phyloP scores from a whole-genome alignment of 2,888 invertebrate genomes.

The Cosmia pyralina region DNA sequence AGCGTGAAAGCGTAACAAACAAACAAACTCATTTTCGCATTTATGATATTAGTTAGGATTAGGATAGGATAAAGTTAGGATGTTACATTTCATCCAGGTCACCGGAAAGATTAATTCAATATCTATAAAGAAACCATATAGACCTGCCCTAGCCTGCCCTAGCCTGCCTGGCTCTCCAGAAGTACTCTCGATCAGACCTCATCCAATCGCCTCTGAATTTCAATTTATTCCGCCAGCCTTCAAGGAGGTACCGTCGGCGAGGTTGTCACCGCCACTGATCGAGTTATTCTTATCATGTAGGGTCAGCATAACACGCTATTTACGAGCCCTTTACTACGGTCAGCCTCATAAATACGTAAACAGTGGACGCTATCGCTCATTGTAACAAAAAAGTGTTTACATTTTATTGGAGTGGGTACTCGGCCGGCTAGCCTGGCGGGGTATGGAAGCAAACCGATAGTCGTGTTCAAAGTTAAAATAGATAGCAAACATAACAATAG shows the following conservation, averaged over 20 bases:
- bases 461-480: constrained; percentile 19
- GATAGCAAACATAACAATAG: constrained; percentile 2
- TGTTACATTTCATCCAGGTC: too few species aligned
- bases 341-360: constrained; percentile 62
- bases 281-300: constrained; percentile 44
- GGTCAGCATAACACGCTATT: constrained; percentile 61
- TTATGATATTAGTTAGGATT: too few species aligned
- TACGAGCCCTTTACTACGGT: constrained; percentile 62
- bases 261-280: constrained; percentile 42
- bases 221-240: constrained; percentile 26
- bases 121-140: neutral
- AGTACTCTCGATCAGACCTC: neutral
- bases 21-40: too few species aligned
- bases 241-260: constrained; percentile 2
- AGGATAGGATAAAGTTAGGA: too few species aligned
- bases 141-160: neutral
- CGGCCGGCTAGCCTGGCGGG: neutral
- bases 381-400: constrained; percentile 53
- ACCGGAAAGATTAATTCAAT: neutral
- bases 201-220: constrained; percentile 43
- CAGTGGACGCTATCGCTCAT: constrained; percentile 44
- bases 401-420: constrained; percentile 32
- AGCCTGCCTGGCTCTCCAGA: constrained; percentile 7
- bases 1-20: too few species aligned
- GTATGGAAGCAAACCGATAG: constrained; percentile 9